Percentiles rank a stretch among this genome's conserved stretches.
Conservation (phyloP, 1,140 invertebrate species). For the Megalopta genalis region DNA sequence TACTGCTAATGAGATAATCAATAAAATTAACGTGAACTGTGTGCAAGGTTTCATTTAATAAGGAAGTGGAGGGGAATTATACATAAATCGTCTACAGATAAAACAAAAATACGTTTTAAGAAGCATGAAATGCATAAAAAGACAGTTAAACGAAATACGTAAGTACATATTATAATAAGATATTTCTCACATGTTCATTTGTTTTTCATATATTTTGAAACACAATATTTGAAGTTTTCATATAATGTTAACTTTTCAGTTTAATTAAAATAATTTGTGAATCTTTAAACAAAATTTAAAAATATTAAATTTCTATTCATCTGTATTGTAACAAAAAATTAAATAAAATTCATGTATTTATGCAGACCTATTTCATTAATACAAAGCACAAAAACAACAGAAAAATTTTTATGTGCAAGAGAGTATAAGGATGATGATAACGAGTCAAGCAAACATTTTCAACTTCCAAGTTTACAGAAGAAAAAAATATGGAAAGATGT, state of each 20-base stretch:
- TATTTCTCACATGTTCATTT: not conserved
- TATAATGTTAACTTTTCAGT: no score
- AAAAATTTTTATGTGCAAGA: slow-evolving; percentile 26
- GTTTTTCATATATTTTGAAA: not conserved
- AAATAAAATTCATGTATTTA: not conserved
- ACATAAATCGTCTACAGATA: slow-evolving; percentile 6
- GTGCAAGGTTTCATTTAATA: slow-evolving; percentile 9
- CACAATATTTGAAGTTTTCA: no score
- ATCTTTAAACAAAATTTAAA: not conserved
- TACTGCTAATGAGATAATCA: slow-evolving; percentile 27
- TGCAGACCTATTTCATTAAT: slow-evolving; percentile 27
- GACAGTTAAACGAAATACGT: slow-evolving; percentile 49
- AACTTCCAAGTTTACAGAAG: slow-evolving; percentile 48
- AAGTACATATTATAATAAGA: slow-evolving; percentile 17
- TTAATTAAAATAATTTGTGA: not conserved
- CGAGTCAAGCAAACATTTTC: slow-evolving; percentile 27
- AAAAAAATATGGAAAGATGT: slow-evolving; percentile 39
- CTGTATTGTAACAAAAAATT: not conserved
- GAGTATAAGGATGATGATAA: slow-evolving; percentile 15
- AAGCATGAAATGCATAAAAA: slow-evolving; percentile 65
- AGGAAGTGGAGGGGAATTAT: not conserved
- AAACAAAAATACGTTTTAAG: slow-evolving; percentile 25
- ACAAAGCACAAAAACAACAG: slow-evolving; percentile 36
- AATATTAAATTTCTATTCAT: not conserved
- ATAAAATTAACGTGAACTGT: slow-evolving; percentile 26